Evolutionary conservation across 2,797 vertebrate species (phyloP), one percentile per base, ranked within the genome.

Genomic region (Poeciliopsis paucimaculata): DNA sequence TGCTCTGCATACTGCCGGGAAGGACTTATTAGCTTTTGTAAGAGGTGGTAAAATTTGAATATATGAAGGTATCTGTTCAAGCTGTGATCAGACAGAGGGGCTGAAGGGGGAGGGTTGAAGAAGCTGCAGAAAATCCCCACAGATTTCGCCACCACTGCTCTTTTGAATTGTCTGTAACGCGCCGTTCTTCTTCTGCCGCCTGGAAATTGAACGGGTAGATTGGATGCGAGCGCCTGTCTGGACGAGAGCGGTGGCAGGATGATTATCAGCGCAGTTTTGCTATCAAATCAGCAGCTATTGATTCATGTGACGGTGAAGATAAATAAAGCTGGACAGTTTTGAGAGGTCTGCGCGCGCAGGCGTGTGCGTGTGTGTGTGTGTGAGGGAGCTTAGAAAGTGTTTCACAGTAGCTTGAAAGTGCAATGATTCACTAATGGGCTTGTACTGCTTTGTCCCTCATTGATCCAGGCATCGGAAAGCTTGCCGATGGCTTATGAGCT

Each of bases 241-340:
- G 1, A 49, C 15, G 60, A 72, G 51, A n/a, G 47, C 11, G 7
- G 79, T 71, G 77, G 71, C 82, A 57, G 80, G 83, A 86, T 79
- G 85, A 81, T 91, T 81, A 88, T 91, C 81, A 86, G 87, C 41
- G 76, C 79, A 68, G 81, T 86, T 92, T 89, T 92, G 89, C 81
- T 77, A 85, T 90, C 81, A 84, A 93, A 95, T 95, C 90, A 92
- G 89, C 88, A 68, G 87, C 90, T 93, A 95, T 95, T 89, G 94
- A 95, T 94, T 86, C 80, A 85, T 88, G 91, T 92, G 93, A 92
- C 92, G 90, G 89, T 86, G 88, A 53, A 71, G 83, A 94, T 93
- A 92, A 92, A 93, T 91, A 91, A 93, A 89, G 84, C 79, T 18
- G 81, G 88, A 84, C 78, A 72, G 77, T 82, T 26, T 62, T 66